Conservation (phyloP, 2,113 vertebrate species). For the Corythoichthys haematopterus region DNA sequence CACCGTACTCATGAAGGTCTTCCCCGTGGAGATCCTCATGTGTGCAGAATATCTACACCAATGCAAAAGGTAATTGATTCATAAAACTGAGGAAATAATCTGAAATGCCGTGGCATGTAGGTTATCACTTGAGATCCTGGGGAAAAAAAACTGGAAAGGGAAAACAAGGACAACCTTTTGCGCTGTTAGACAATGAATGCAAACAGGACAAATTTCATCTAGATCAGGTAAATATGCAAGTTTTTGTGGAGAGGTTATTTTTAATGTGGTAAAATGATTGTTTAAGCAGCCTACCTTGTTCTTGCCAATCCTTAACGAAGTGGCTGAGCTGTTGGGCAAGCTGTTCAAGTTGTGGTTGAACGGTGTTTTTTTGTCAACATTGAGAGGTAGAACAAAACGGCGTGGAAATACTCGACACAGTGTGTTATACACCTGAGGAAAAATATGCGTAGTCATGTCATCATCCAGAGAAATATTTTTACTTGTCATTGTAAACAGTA, state of each 20-base stretch:
- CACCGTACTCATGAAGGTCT: constrained; percentile 74
- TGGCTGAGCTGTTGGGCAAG: constrained; percentile 62
- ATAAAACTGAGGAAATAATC: background rate
- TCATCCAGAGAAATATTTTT: background rate
- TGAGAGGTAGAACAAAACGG: constrained; percentile 83
- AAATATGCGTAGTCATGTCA: background rate
- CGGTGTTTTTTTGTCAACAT: constrained; percentile 50
- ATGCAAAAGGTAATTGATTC: background rate
- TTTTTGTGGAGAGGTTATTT: no score
- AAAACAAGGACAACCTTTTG: background rate
- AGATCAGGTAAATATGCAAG: background rate
- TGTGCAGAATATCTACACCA: constrained; percentile 78
- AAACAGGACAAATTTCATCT: background rate
- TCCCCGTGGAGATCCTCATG: constrained; percentile 78
- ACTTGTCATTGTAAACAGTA: no score
- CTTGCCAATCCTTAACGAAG: constrained; percentile 68
- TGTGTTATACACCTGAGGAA: constrained; percentile 74
- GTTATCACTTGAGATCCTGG: background rate
- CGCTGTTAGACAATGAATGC: background rate
- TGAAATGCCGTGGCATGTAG: no score
- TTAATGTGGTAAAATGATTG: background rate
- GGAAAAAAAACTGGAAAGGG: background rate
- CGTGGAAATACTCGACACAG: constrained; percentile 70
- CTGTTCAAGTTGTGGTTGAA: constrained; percentile 72
- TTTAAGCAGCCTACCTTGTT: constrained; percentile 64